Conservation (phyloP, 2,113 vertebrate genomes). For the Hypocryptadius cinnamomeus region DNA sequence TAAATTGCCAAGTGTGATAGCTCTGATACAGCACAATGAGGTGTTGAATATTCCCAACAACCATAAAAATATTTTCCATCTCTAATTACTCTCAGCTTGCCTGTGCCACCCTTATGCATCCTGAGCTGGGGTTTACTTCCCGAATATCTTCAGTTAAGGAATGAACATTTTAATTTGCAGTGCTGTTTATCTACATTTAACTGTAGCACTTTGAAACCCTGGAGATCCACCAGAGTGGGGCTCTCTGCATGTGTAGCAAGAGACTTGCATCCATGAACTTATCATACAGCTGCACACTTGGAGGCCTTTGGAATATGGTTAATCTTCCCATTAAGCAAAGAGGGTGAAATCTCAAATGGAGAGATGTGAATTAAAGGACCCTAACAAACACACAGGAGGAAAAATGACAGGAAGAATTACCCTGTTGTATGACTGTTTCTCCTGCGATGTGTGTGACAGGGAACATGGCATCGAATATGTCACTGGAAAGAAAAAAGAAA, state of each 20-base stretch:
- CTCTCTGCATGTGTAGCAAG: not conserved
- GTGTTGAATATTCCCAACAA: constrained; percentile 28
- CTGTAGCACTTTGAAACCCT: not conserved
- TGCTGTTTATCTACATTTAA: not conserved
- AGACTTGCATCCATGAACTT: not conserved
- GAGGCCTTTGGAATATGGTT: not conserved
- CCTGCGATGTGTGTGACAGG: constrained; percentile 94
- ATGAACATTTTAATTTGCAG: not conserved
- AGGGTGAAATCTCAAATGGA: not conserved
- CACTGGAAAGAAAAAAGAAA: constrained; percentile 71
- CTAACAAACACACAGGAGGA: not conserved
- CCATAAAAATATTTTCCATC: constrained; percentile 37
- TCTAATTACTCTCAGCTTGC: not conserved
- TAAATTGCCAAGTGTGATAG: constrained; percentile 31
- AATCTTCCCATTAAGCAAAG: not conserved
- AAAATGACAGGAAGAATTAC: constrained; percentile 53
- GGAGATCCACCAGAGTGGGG: not conserved
- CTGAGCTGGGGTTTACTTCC: not conserved
- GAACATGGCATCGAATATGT: constrained; percentile 99
- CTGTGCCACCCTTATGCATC: not conserved
- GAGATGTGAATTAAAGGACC: not conserved
- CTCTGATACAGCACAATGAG: not conserved
- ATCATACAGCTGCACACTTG: not conserved
- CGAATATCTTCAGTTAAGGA: not conserved
- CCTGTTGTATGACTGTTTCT: constrained; percentile 96